phyloP scores from a whole-genome alignment of 2,113 vertebrate species.

The Chaetops frenatus region DNA sequence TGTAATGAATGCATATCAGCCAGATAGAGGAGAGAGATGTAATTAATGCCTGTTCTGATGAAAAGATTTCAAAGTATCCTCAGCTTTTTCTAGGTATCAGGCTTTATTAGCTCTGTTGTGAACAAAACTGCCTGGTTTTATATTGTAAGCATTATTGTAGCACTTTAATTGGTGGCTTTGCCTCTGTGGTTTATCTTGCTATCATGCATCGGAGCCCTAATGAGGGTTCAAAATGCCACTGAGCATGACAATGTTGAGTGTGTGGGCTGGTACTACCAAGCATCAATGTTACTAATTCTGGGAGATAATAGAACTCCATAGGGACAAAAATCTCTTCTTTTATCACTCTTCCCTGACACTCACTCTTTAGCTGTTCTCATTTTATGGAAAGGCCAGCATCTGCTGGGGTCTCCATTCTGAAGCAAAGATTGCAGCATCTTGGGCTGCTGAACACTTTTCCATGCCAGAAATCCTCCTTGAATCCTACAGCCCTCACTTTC shows the following conservation, averaged over 20 bases:
- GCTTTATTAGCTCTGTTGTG: neutral
- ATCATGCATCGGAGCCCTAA: neutral
- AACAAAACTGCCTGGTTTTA: neutral
- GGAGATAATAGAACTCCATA: neutral
- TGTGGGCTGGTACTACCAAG: neutral
- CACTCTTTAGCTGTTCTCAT: neutral
- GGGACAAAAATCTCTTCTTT: neutral
- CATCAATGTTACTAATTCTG: neutral
- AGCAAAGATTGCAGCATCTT: neutral
- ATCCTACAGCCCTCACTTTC: neutral
- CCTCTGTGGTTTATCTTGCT: neutral
- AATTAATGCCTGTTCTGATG: slow-evolving; percentile 27
- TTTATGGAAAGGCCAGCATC: neutral
- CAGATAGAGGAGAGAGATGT: neutral
- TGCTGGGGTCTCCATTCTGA: neutral
- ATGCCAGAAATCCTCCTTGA: neutral
- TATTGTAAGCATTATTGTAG: neutral
- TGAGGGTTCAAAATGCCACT: neutral
- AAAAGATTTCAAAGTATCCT: neutral
- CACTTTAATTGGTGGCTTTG: neutral
- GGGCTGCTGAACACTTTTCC: neutral
- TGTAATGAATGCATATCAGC: neutral
- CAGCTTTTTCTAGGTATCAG: neutral
- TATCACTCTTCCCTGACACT: neutral
- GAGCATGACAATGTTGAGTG: neutral